Base-by-base conservation (phyloP, 2,797 vertebrate genomes). In the Limosa lapponica region DNA sequence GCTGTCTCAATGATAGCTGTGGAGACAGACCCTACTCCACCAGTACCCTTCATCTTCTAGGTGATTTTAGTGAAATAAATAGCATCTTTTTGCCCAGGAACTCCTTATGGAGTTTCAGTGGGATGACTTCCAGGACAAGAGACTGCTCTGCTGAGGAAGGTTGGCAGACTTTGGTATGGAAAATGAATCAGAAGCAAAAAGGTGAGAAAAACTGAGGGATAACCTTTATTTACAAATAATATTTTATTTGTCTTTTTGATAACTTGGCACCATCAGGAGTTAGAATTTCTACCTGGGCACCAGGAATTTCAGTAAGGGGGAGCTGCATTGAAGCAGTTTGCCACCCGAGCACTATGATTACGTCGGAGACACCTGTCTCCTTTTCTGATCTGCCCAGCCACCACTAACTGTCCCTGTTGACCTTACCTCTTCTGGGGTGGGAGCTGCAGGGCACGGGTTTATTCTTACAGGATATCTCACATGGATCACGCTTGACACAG, bases 331-430 rank as follows among this genome's bases (percentile, higher is more conserved):
- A 83, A 64, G 22, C 10, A 30, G 3, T 39, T 49, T 79, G 62
- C 15, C 18, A 37, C 46, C 17, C 0, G 3, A 75, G 22, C 17
- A 22, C 34, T 39, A 28, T 3, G 9, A 64, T 51, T 62, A 0
- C 75, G 19, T 10, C 0, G 0, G 62, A 94, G 30, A 49, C 30
- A 69, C 15, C 20, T 0, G 2, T 57, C 34, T 94, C 30, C 52
- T 85, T 41, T 7, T 34, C 54, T 72, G 23, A 78, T 74, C 11
- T 49, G 57, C 44, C 30, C 39, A 57, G 3, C 8, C 55, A 51
- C 18, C 41, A n/a, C 6, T 36, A 75, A 54, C 25, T 69, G 32
- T 66, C 25, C 25, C 30, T 32, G 8, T 16, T 72, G 37, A 79
- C n/a, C 32, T 6, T 49, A 4, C 16, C 5, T 66, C 44, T 87